Evolutionary conservation across 2,113 vertebrate species (phyloP), one percentile per base, ranked within the genome.

Genomic region (Erythrocebus patas): DNA sequence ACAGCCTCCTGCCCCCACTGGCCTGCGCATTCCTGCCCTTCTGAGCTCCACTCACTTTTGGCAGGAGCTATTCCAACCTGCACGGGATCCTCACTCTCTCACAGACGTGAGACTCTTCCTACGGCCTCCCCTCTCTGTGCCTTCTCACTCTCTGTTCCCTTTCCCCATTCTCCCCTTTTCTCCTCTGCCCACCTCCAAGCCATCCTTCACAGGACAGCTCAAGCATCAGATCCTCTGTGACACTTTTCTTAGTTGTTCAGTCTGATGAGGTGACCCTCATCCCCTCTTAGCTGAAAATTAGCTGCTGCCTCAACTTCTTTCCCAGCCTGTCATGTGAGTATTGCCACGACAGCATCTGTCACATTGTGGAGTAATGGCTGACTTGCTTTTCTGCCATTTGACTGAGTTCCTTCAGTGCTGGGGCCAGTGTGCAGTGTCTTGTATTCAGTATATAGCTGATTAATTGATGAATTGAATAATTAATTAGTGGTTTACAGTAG

Each of bases 291-390:
- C 50, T 38, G n/a, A 10, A 6, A 52, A 35, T 35, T 2, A 48
- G 4, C 27, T 4, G 13, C 43, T 25, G 57, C n/a, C 22, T 3
- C 11, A 16, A 2, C 22, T 45, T 72, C n/a, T 23, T 55, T 23
- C 10, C 52, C 20, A 38, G 10, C 6, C 0, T 4, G 5, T 23
- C 20, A 0, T 43, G 0, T 7, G 52, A 43, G 23, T 7, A 1
- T 18, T 11, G 16, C 12, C 5, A 0, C 10, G 11, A 22, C 8
- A 20, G 11, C 14, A 14, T 25, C 27, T 40, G 2, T 38, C 16
- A 40, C 40, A 8, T 9, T 23, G n/a, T 43, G 14, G 6, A 81
- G 38, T 11, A 38, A 1, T n/a, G 3, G 0, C 17, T n/a, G 48
- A 7, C 14, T 59, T 61, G 4, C 52, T 30, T 7, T 38, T 48